These are phyloP conservation scores for Xestia sexstrigata DNA, from an alignment of 2,888 invertebrate genomes.

Conservation along the genomic window DNA sequence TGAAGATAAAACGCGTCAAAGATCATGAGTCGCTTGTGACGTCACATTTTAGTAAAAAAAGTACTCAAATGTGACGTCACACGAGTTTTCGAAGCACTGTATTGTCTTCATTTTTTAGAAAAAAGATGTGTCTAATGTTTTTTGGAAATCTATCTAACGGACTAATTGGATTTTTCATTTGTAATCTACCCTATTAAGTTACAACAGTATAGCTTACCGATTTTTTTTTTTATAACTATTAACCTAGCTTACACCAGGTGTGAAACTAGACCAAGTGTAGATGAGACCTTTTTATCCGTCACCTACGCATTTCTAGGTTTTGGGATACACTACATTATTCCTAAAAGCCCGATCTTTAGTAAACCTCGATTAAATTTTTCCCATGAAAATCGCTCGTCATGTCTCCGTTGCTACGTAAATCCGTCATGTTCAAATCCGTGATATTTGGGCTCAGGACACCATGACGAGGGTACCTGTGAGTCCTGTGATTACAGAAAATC, in stretches of 20 bases:
- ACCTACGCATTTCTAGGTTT: not conserved
- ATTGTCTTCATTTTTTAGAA: too few species aligned
- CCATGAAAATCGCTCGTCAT: not conserved
- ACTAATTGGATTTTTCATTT: too few species aligned
- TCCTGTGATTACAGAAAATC: constrained; percentile 43
- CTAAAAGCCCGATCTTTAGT: not conserved
- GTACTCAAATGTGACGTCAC: too few species aligned
- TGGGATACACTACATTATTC: not conserved
- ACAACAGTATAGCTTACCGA: not conserved
- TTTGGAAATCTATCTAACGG: too few species aligned
- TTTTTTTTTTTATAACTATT: too few species aligned
- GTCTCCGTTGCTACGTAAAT: constrained; percentile 24
- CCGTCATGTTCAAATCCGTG: constrained; percentile 28
- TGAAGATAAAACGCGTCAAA: too few species aligned
- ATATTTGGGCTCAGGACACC: constrained; percentile 24
- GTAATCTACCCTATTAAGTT: too few species aligned
- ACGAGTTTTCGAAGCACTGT: too few species aligned
- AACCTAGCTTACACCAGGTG: not conserved
- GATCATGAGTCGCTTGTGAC: too few species aligned
- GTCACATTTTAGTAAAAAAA: too few species aligned
- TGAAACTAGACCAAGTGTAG: not conserved
- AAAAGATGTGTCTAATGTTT: too few species aligned
- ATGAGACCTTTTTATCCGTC: not conserved
- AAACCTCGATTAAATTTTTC: constrained; percentile 11
- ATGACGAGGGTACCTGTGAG: constrained; percentile 47